A percentile compares a stretch with the other conserved stretches of the same genome.
Evolutionary conservation across 2,888 invertebrate species (phyloP).

Genomic region (Epinotia nisella): DNA sequence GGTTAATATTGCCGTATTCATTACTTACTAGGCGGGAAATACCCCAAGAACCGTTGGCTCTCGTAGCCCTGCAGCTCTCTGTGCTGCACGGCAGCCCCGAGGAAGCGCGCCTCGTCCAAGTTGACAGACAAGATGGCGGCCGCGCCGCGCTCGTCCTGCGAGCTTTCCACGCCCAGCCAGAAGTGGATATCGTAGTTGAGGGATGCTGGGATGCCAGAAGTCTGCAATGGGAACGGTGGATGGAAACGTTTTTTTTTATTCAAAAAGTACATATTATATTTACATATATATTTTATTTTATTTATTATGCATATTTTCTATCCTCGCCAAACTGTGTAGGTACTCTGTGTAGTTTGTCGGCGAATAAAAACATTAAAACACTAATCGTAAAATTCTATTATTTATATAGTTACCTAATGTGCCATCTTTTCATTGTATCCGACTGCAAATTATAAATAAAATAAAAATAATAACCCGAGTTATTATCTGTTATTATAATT

Average conservation of each 20-base stretch:
- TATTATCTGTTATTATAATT: no score
- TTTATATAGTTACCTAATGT: no score
- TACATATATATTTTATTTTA: neutral
- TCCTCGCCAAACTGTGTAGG: no score
- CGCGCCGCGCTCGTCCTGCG: slow-evolving; percentile 90
- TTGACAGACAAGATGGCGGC: slow-evolving; percentile 92
- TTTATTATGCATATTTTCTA: no score
- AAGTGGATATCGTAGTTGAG: slow-evolving; percentile 93
- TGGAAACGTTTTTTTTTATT: no score
- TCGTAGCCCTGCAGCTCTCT: slow-evolving; percentile 95
- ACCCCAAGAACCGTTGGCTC: slow-evolving; percentile 90
- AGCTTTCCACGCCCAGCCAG: slow-evolving; percentile 93
- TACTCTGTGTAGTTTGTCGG: no score
- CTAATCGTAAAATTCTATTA: no score
- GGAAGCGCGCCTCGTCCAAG: slow-evolving; percentile 90
- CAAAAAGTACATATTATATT: neutral
- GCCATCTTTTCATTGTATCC: no score
- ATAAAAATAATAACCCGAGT: no score
- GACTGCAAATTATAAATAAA: no score
- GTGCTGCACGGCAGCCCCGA: slow-evolving; percentile 93
- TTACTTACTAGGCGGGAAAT: slow-evolving; percentile 89
- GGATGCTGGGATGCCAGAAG: slow-evolving; percentile 57
- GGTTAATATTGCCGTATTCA: no score
- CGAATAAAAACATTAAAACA: no score
- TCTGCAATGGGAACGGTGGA: slow-evolving; percentile 54